Base-by-base conservation (phyloP, 2,113 vertebrate species). In the Stictonetta naevosa region DNA sequence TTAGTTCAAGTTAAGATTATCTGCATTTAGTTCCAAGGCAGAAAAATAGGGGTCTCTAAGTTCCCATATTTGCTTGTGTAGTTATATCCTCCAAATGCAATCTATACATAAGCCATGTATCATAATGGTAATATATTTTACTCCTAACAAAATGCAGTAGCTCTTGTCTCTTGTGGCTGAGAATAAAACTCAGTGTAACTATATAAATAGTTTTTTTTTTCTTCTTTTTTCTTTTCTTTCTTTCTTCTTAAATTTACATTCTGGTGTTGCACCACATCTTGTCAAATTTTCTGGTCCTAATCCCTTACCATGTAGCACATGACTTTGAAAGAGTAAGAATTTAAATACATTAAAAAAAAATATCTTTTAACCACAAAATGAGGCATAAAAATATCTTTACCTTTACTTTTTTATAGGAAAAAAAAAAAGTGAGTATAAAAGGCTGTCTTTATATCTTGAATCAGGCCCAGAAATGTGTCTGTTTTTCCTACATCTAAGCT, bases 401-500 rank as follows among this genome's bases (percentile, higher is more conserved):
- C 48, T 50, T 50, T 50, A 50, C 22, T 23, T 50, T 50, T 50
- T 50, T 50, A 23, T 25, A 50, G 48, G 10, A 6, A 48, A 48
- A 48, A 23, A 62, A 52, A 88, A 88, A 89, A 67, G 28, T 84
- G 60, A 88, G 76, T 88, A 68, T 72, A 58, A 88, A 59, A 95
- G 59, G 25, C 48, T 74, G 17, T 92, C 46, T 72, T 82, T 52
- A 64, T 16, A 46, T 89, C 62, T 93, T 94, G 90, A 96, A 82
- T 89, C 74, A 68, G 92, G 26, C 60, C 87, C 84, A 93, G 60
- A 92, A 93, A 93, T 81, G 14, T 77, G 66, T 93, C 69, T 87
- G 5, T 1, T 83, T 91, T 80, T 86, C 55, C 33, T 82, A 46
- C 22, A 75, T 75, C 31, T 89, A 36, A 87, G 48, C 42, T 84